These are phyloP conservation scores for Manis javanica DNA, from an alignment of 2,797 vertebrate genomes.

Conservation along the genomic window DNA sequence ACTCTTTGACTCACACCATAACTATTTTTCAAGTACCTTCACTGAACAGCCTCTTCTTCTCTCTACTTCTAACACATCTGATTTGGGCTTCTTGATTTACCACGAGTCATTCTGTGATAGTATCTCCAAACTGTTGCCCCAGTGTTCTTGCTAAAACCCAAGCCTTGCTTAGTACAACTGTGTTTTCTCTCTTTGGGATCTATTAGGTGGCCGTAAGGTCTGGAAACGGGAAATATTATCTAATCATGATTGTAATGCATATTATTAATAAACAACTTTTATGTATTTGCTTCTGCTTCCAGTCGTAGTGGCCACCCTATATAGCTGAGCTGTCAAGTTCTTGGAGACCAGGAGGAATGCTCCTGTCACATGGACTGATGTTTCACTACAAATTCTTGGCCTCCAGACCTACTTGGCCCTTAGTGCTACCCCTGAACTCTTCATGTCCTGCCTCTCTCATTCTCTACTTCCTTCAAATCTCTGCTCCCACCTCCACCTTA, in stretches of 20 bases:
- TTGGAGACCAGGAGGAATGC: background rate
- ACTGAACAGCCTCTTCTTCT: background rate
- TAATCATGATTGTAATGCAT: background rate
- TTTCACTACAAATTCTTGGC: background rate
- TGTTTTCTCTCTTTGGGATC: slow-evolving; percentile 1
- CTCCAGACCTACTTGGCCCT: background rate
- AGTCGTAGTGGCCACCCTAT: background rate
- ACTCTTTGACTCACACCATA: background rate
- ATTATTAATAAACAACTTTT: background rate
- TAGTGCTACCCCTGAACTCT: background rate
- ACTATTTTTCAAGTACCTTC: background rate
- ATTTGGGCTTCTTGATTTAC: background rate
- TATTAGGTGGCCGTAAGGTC: background rate
- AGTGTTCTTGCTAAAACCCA: slow-evolving; percentile 23
- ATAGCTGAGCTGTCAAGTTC: background rate
- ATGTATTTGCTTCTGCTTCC: background rate
- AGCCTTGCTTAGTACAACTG: background rate
- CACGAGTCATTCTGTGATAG: background rate
- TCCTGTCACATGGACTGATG: background rate
- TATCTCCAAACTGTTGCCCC: background rate
- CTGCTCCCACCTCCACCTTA: background rate
- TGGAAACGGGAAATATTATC: slow-evolving; percentile 21
- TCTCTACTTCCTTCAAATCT: background rate
- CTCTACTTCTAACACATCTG: background rate
- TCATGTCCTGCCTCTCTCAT: background rate